A percentile compares a stretch with the other conserved stretches of the same genome.
phyloP scores from a whole-genome alignment of 2,797 vertebrate species.

The Chaetophractus vellerosus region DNA sequence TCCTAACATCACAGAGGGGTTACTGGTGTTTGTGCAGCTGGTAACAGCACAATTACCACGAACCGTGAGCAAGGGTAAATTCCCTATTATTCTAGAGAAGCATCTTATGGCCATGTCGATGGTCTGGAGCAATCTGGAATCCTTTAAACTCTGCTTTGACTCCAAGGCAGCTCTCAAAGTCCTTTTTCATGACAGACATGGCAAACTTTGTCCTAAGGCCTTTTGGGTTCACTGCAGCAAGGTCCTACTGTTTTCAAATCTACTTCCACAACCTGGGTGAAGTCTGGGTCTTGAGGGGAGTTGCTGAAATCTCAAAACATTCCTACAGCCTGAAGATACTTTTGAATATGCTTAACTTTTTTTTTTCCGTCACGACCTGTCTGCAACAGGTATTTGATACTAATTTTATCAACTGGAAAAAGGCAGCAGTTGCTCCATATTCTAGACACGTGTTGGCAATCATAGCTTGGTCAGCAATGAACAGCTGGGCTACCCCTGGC shows the following conservation, averaged over 20 bases:
- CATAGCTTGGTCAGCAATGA: conserved; percentile 97
- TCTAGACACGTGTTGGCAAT: conserved; percentile 99
- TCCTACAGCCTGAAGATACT: conserved; percentile 94
- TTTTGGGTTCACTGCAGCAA: conserved; percentile 98
- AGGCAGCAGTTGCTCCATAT: conserved; percentile 97
- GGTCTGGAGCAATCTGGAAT: conserved; percentile 93
- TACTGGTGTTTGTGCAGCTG: conserved; percentile 99
- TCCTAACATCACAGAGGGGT: conserved; percentile 98
- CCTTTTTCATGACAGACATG: conserved; percentile 96
- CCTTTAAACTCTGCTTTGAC: conserved; percentile 99
- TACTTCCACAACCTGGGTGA: conserved; percentile 96
- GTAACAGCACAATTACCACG: conserved; percentile 99
- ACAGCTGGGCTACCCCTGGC: conserved; percentile 95
- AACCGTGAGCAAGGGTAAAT: conserved; percentile 94
- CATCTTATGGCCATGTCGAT: conserved; percentile 87
- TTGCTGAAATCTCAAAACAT: conserved; percentile 97
- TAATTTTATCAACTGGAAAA: conserved; percentile 96
- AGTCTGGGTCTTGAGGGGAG: conserved; percentile 95
- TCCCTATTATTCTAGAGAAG: conserved; percentile 92
- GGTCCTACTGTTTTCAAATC: conserved; percentile 95
- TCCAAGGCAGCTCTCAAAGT: conserved; percentile 95
- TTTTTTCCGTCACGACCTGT: conserved; percentile 94
- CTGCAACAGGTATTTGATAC: conserved; percentile 95
- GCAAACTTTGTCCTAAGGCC: conserved; percentile 96
- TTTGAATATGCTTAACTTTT: conserved; percentile 92